Evolutionary conservation across 2,113 vertebrate genomes (phyloP), one percentile per base, ranked within the genome.

Genomic region (Uropsilus gracilis): DNA sequence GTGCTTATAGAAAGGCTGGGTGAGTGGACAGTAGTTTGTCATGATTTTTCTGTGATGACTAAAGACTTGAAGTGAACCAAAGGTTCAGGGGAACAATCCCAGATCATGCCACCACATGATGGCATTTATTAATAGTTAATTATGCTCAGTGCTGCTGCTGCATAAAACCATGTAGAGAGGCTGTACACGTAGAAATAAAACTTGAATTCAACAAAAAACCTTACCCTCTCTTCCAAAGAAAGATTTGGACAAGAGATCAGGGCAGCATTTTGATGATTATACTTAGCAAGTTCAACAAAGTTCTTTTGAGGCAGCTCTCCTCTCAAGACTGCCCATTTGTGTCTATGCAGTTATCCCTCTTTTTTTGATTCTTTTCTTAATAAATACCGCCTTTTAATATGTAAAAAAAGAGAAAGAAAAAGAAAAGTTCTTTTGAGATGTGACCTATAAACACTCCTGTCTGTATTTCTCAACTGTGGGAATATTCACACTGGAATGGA

Each of bases 271-370:
- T 92, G 66, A 84, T 94, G 30, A 53, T 64, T 86, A 28, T 64
- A 78, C 85, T 73, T 76, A 95, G 39, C 39, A 78, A 95, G 73
- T 85, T 95, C 30, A 44, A 77, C 20, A 90, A 88, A 39, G 12
- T 30, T 61, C 53, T 82, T 92, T 90, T 94, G 72, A 90, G 86
- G n/a, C n/a, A n/a, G n/a, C n/a, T n/a, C n/a, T n/a, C n/a, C n/a
- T n/a, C n/a, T n/a, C n/a, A n/a, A n/a, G n/a, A n/a, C n/a, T n/a
- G n/a, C n/a, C n/a, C n/a, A n/a, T n/a, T n/a, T n/a, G n/a, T n/a
- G n/a, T n/a, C n/a, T n/a, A n/a, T n/a, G n/a, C n/a, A n/a, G n/a
- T n/a, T n/a, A n/a, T n/a, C n/a, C n/a, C n/a, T n/a, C n/a, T n/a
- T n/a, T n/a, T n/a, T n/a, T n/a, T n/a, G n/a, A n/a, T n/a, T n/a